Evolutionary conservation across 2,113 vertebrate genomes (phyloP).

Genomic region (Pomatorhinus ruficollis): DNA sequence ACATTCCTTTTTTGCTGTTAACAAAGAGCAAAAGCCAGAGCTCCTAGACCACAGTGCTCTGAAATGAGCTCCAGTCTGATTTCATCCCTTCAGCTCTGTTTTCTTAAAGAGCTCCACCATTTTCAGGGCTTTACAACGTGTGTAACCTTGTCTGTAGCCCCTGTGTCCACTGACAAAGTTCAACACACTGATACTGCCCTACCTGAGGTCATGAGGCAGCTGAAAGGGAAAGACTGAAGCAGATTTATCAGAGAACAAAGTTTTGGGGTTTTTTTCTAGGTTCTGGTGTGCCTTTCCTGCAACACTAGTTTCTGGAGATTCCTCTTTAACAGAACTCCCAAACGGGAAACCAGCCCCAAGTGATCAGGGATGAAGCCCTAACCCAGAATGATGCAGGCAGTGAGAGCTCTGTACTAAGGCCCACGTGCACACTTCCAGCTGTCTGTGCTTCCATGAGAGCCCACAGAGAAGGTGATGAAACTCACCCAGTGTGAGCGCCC

Average conservation of each 20-base stretch:
- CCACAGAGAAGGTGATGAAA: neutral
- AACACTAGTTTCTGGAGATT: neutral
- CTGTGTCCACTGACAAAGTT: neutral
- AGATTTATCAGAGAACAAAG: neutral
- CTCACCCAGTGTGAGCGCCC: constrained; percentile 79
- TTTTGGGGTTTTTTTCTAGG: neutral
- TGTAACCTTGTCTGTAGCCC: neutral
- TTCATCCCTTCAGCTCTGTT: neutral
- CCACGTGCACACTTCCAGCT: fast-evolving
- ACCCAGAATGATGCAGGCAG: fast-evolving
- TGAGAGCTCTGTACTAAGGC: neutral
- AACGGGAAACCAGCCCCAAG: neutral
- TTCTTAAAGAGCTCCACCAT: neutral
- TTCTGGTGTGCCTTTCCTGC: neutral
- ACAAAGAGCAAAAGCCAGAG: neutral
- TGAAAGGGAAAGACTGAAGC: neutral
- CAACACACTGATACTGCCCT: neutral
- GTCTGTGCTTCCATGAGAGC: fast-evolving
- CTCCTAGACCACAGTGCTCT: neutral
- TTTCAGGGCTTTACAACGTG: neutral
- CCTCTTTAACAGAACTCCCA: neutral
- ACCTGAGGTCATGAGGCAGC: neutral
- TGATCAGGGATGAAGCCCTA: neutral
- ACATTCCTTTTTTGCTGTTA: neutral
- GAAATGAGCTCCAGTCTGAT: neutral